These are phyloP conservation scores for Nomada ruficornis DNA, from an alignment of 2,888 invertebrate genomes.

Conservation along the genomic window DNA sequence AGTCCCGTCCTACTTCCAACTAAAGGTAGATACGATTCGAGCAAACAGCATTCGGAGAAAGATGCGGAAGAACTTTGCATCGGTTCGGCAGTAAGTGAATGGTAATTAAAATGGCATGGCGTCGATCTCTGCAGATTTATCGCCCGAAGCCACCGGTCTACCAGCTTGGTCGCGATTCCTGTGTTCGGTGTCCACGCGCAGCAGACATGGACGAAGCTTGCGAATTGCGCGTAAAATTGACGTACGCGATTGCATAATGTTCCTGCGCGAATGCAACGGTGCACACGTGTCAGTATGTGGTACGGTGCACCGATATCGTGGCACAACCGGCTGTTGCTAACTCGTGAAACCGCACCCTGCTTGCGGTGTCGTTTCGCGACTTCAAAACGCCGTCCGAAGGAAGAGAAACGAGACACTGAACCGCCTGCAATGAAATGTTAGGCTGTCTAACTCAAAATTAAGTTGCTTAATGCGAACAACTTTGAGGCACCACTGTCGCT, in stretches of 20 bases:
- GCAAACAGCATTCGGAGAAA: constrained; percentile 6
- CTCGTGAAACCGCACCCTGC: constrained; percentile 53
- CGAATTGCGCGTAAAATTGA: constrained; percentile 63
- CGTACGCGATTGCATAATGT: constrained; percentile 58
- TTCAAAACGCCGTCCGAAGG: neutral
- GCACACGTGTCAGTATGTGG: constrained; percentile 54
- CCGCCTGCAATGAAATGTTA: neutral
- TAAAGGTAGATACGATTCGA: no score
- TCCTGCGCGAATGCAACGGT: constrained; percentile 34
- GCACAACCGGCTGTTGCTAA: constrained; percentile 49
- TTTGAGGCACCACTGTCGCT: neutral
- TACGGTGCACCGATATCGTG: constrained; percentile 27
- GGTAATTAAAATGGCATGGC: constrained; percentile 6
- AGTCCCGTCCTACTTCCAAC: neutral
- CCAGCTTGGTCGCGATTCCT: constrained; percentile 42
- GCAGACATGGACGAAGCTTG: constrained; percentile 21
- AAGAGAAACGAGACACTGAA: neutral
- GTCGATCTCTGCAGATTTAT: constrained; percentile 23
- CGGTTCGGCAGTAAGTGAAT: neutral
- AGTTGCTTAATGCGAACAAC: neutral
- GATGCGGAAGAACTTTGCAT: neutral
- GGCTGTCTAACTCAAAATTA: neutral
- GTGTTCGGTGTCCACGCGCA: constrained; percentile 35
- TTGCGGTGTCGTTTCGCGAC: constrained; percentile 13
- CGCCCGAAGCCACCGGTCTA: constrained; percentile 28